These are phyloP conservation scores for Heliconius hewitsoni DNA, from an alignment of 1,140 invertebrate genomes.

Conservation along the genomic window DNA sequence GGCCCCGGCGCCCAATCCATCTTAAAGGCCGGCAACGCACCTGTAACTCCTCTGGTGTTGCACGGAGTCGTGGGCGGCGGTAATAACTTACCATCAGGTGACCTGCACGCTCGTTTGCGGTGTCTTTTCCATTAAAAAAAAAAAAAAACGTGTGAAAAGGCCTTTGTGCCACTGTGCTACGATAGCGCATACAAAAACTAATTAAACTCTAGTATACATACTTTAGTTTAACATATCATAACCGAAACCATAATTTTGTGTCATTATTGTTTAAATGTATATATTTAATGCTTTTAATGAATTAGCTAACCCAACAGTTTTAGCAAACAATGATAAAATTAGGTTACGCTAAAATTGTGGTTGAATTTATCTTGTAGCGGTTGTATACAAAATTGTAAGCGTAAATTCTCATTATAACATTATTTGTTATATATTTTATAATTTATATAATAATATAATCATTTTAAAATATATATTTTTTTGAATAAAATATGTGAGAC, in stretches of 20 bases:
- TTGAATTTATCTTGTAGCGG: conserved; percentile 28
- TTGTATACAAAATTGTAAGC: conserved; percentile 15
- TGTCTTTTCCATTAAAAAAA: too few relatives aligned
- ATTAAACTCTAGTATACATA: background rate
- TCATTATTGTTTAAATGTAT: conserved; percentile 2
- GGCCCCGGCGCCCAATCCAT: too few relatives aligned
- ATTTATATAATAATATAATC: background rate
- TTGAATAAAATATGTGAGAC: too few relatives aligned
- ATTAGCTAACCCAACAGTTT: conserved; percentile 23
- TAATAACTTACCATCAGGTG: too few relatives aligned
- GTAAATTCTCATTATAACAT: background rate
- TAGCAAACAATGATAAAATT: conserved; percentile 30
- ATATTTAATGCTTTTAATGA: conserved; percentile 24
- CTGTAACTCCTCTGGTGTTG: too few relatives aligned
- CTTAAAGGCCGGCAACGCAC: too few relatives aligned
- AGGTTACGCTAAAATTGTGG: conserved; percentile 16
- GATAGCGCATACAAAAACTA: background rate
- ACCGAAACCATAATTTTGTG: background rate
- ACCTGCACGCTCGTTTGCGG: too few relatives aligned
- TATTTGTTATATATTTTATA: background rate
- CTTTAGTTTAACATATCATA: background rate
- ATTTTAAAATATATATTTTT: background rate
- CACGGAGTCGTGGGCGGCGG: too few relatives aligned
- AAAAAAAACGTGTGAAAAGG: too few relatives aligned
- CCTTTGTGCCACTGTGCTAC: too few relatives aligned